Base-by-base conservation (phyloP, 2,888 invertebrate genomes). In the Nipponacmea schrenckii region DNA sequence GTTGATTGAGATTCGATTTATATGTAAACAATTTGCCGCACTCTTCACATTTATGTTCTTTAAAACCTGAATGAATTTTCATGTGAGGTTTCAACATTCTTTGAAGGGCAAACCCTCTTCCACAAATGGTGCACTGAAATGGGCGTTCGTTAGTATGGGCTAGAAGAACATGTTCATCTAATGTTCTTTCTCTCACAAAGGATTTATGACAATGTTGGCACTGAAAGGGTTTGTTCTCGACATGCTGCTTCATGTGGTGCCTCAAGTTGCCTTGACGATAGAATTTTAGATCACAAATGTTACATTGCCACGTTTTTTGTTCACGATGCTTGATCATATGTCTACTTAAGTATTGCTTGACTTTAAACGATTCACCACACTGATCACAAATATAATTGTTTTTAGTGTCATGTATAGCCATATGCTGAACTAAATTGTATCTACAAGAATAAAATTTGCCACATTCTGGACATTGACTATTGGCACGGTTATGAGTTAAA, bases 291-390 rank as follows among this genome's bases (percentile, higher is more conserved):
- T 56, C 56, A 24, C 56, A 56, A 24, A 56, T 24, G 24, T 24
- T 56, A 56, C 56, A 56, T 14, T 20, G 20, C 56, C 56, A 56
- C 0, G 56, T 56, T 56, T 56, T 56, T 24, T 56, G 56, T 56
- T 56, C 56, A 24, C 56, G 56, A 56, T 56, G 56, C 20, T 56
- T 56, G 56, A 56, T 56, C 56, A 56, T 56, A 56, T 56, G 56
- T 12, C 56, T 20, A 56, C 56, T 56, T 20, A 56, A 24, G 14
- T 56, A 56, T 56, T 56, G 56, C 20, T 56, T 56, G 24, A 56
- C 56, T 56, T 56, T 56, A 24, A 56, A 56, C 56, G 56, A 56
- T 56, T 56, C 56, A 24, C 56, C 56, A 24, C 56, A 56, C 24
- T 56, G 56, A 56, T 56, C 56, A 56, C 56, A 56, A 3, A 56